Conservation (phyloP, 2,113 vertebrate species). For the Phodopus roborovskii region DNA sequence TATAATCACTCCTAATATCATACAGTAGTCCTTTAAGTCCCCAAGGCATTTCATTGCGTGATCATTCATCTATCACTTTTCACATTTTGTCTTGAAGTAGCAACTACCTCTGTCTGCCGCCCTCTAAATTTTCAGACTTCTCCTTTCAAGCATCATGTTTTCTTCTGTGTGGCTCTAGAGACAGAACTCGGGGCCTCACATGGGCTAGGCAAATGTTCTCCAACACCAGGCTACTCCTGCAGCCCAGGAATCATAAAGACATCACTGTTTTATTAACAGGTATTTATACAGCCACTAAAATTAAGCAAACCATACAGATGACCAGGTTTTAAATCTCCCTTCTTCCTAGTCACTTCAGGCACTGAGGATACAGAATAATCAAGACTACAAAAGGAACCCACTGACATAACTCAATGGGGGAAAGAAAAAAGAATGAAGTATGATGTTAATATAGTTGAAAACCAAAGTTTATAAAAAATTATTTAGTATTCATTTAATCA, state of each 20-base stretch:
- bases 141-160: conserved; percentile 9
- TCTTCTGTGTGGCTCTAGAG: not conserved
- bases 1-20: not conserved
- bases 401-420: not conserved
- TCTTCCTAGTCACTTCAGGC: not conserved
- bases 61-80: conserved; percentile 14
- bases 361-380: not conserved
- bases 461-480: not conserved
- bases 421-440: not conserved
- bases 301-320: not conserved
- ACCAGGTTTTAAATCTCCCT: not conserved
- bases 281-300: not conserved
- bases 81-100: conserved; percentile 45
- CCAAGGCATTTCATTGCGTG: not conserved
- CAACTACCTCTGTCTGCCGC: not conserved
- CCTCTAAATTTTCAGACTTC: conserved; percentile 19
- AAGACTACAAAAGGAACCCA: not conserved
- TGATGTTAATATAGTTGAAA: conserved; percentile 46
- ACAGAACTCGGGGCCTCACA: not conserved
- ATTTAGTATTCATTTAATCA: conserved; percentile 9
- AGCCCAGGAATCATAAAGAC: not conserved
- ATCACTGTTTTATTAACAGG: not conserved
- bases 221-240: not conserved
- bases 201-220: not conserved
- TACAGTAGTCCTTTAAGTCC: not conserved